Conservation (phyloP, 2,888 invertebrate species). For the Nowickia ferox region DNA sequence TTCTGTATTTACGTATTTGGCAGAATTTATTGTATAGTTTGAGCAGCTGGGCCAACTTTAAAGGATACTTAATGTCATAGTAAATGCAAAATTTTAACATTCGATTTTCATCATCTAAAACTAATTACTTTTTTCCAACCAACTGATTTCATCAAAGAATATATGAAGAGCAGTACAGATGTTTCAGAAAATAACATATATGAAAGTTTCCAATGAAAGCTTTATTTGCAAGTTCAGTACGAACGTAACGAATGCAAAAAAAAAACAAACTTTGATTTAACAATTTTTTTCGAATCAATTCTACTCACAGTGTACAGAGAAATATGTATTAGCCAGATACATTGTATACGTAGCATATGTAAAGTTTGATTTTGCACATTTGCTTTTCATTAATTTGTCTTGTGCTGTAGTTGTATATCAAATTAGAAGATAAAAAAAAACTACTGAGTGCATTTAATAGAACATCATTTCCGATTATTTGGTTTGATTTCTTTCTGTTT, state of each 20-base stretch:
- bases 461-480: not conserved
- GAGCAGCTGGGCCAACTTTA: slow-evolving; percentile 15
- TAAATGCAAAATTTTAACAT: not conserved
- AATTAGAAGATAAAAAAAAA: slow-evolving; percentile 3
- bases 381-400: not conserved
- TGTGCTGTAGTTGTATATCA: not conserved
- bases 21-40: not conserved
- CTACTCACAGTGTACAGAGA: not conserved
- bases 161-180: not conserved
- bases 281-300: not conserved
- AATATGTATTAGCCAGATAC: not conserved
- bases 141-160: not conserved
- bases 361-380: not conserved
- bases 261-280: not conserved
- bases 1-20: not conserved
- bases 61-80: not conserved
- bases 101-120: not conserved
- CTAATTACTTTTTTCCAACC: not conserved
- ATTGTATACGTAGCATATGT: no score
- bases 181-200: not conserved
- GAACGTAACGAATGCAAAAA: no score
- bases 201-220: not conserved
- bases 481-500: not conserved
- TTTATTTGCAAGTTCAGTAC: not conserved
- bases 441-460: slow-evolving; percentile 15